A percentile compares a stretch with the other conserved stretches of the same genome.
phyloP scores from a whole-genome alignment of 1,140 invertebrate genomes.

The Venturia canescens region DNA sequence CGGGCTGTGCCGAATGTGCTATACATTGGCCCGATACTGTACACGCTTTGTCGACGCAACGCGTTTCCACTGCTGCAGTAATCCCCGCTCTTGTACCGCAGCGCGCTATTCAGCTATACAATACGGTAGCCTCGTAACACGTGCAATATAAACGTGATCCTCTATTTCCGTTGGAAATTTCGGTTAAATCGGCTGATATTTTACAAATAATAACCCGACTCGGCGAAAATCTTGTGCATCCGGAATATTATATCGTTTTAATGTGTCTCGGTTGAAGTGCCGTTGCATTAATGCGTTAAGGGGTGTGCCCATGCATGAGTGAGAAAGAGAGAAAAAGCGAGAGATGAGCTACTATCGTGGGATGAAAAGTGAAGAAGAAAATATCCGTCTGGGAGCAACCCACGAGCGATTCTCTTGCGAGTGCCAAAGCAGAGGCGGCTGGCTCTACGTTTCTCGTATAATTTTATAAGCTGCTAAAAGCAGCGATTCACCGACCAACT shows the following conservation, averaged over 20 bases:
- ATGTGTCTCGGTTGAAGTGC: slow-evolving; percentile 10
- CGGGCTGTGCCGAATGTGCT: background rate
- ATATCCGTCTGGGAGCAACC: slow-evolving; percentile 12
- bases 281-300: background rate
- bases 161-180: slow-evolving; percentile 14
- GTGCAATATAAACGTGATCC: slow-evolving; percentile 7
- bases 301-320: background rate
- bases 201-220: slow-evolving; percentile 16
- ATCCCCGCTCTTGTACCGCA: background rate
- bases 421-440: background rate
- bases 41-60: slow-evolving; percentile 16
- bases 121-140: background rate
- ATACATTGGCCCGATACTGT: background rate
- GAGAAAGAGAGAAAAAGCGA: background rate
- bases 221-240: background rate
- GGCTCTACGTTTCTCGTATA: slow-evolving; percentile 33
- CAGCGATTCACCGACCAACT: slow-evolving; percentile 12
- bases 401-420: slow-evolving; percentile 2
- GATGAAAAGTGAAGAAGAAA: slow-evolving; percentile 16
- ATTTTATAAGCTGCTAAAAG: slow-evolving; percentile 44
- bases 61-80: slow-evolving; percentile 6
- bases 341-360: background rate
- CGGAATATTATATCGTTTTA: slow-evolving; percentile 23
- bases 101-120: background rate
- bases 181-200: slow-evolving; percentile 2